A percentile compares a stretch with the other conserved stretches of the same genome.
Evolutionary conservation across 2,797 vertebrate species (phyloP).

Genomic region (Alcedo quadribrachys): DNA sequence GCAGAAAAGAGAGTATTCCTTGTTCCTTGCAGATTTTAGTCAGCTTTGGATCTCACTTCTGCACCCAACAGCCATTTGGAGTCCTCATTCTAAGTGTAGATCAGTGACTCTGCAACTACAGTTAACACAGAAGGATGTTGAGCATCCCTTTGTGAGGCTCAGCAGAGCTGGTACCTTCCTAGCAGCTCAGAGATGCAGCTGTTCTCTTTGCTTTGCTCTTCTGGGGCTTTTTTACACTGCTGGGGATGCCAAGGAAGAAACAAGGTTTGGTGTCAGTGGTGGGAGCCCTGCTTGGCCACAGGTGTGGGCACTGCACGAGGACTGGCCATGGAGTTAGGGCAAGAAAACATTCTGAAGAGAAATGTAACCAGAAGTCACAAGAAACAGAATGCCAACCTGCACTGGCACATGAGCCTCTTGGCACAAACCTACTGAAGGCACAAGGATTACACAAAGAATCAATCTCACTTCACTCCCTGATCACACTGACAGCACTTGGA

Average conservation of each 20-base stretch:
- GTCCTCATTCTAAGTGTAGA: background rate
- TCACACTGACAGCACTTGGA: constrained; percentile 10
- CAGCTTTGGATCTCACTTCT: background rate
- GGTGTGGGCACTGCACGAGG: background rate
- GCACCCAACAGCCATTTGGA: background rate
- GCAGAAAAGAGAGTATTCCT: background rate
- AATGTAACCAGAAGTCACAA: background rate
- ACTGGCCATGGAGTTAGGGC: background rate
- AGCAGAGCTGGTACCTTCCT: background rate
- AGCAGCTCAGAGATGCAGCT: background rate
- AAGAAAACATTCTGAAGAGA: background rate
- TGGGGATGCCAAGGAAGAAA: background rate
- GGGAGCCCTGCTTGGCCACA: background rate
- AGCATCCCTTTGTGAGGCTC: background rate
- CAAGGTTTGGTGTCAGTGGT: background rate
- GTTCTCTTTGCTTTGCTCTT: background rate
- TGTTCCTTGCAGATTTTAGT: background rate
- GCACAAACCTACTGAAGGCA: background rate
- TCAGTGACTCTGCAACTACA: background rate
- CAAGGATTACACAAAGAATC: background rate
- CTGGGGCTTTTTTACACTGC: background rate
- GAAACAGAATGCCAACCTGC: background rate
- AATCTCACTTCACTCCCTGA: background rate
- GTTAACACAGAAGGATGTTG: background rate
- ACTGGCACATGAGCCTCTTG: background rate